Evolutionary conservation across 2,888 invertebrate genomes (phyloP).

Genomic region (Cephus sareptanus): DNA sequence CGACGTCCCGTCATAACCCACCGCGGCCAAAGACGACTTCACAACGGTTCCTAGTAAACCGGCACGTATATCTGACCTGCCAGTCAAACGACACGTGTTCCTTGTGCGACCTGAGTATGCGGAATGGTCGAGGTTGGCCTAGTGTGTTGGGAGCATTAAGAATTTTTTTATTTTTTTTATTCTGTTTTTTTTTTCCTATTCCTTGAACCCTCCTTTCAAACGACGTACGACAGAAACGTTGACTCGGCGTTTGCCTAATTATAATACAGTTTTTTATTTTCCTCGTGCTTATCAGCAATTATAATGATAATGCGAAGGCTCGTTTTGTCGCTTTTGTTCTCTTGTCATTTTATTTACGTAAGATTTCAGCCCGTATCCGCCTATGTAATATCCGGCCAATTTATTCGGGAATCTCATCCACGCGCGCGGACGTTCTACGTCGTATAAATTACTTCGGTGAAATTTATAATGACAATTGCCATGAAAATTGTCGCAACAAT

Average conservation of each 20-base stretch:
- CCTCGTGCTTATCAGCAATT: not conserved
- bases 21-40: constrained; percentile 19
- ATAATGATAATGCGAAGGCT: not conserved
- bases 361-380: not conserved
- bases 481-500: constrained; percentile 66
- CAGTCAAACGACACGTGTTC: constrained; percentile 3
- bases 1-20: constrained; percentile 4
- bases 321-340: not conserved
- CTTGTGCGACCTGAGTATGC: not conserved
- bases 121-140: not conserved
- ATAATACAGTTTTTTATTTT: not conserved
- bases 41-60: constrained; percentile 28
- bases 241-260: not conserved
- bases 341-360: not conserved
- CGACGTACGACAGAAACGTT: not conserved
- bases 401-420: not conserved
- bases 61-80: constrained; percentile 1
- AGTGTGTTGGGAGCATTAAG: not conserved
- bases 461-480: constrained; percentile 66
- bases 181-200: not conserved
- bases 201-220: not conserved
- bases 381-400: not conserved
- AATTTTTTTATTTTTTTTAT: not conserved
- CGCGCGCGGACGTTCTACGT: not conserved
- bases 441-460: constrained; percentile 33